A percentile compares a stretch with the other conserved stretches of the same genome.
Evolutionary conservation across 2,113 vertebrate species (phyloP).

Genomic region (Stigmatopora argus): DNA sequence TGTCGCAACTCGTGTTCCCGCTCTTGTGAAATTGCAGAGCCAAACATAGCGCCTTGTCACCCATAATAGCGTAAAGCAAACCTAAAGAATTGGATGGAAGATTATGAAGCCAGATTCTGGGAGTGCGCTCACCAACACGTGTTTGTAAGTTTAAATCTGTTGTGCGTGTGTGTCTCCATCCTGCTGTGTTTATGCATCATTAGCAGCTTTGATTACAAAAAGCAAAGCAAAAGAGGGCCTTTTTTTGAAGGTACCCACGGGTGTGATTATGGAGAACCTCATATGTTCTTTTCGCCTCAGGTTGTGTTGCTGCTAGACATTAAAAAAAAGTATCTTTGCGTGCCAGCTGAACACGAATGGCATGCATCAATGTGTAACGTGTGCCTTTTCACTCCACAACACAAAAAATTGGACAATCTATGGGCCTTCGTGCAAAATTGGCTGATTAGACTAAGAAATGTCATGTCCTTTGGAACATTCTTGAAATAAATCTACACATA

Average conservation of each 20-base stretch:
- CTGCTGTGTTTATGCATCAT: slow-evolving; percentile 25
- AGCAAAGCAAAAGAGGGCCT: neutral
- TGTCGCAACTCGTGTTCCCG: neutral
- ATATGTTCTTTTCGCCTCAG: slow-evolving; percentile 28
- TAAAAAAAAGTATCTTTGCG: slow-evolving; percentile 11
- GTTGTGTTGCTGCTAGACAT: slow-evolving; percentile 13
- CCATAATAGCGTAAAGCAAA: slow-evolving; percentile 7
- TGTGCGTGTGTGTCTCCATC: slow-evolving; percentile 5
- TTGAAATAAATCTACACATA: slow-evolving; percentile 9
- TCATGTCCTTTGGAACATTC: neutral
- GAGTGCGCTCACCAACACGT: neutral
- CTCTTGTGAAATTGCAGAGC: neutral
- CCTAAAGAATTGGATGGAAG: slow-evolving; percentile 19
- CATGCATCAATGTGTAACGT: slow-evolving; percentile 4
- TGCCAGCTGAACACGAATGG: slow-evolving; percentile 46
- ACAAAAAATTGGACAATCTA: slow-evolving; percentile 29
- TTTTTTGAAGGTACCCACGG: neutral
- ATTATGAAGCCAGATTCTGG: neutral
- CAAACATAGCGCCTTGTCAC: neutral
- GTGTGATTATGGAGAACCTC: slow-evolving; percentile 25
- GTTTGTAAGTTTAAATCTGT: neutral
- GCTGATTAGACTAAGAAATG: neutral
- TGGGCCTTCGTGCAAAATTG: slow-evolving; percentile 43
- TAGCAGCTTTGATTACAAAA: slow-evolving; percentile 12
- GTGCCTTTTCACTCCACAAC: slow-evolving; percentile 7